Evolutionary conservation across 2,888 invertebrate species (phyloP).

Genomic region (Agonum fuliginosum): DNA sequence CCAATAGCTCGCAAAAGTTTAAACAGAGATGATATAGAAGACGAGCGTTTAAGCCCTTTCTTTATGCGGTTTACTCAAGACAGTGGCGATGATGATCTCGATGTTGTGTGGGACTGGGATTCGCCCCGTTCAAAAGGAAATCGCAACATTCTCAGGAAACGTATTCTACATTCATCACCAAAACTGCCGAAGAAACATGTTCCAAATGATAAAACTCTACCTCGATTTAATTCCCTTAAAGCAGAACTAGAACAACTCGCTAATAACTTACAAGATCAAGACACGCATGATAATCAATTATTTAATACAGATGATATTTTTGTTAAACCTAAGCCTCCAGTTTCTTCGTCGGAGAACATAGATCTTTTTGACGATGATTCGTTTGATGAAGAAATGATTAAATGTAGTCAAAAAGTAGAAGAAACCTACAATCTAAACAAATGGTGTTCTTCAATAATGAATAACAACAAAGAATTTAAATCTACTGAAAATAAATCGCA

Average conservation of each 20-base stretch:
- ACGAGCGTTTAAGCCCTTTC: constrained; percentile 66
- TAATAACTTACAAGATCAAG: constrained; percentile 41
- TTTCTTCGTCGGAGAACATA: not conserved
- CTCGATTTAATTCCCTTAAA: constrained; percentile 69
- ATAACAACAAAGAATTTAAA: constrained; percentile 17
- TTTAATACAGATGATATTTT: constrained; percentile 20
- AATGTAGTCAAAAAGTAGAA: constrained; percentile 69
- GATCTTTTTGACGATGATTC: constrained; percentile 69
- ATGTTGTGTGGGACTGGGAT: constrained; percentile 75
- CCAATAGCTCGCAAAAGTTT: constrained; percentile 15
- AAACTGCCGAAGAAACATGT: constrained; percentile 67
- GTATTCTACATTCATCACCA: constrained; percentile 65
- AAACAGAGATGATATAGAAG: constrained; percentile 24
- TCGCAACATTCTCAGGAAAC: constrained; percentile 59
- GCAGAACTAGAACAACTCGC: constrained; percentile 67
- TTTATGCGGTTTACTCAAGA: constrained; percentile 71
- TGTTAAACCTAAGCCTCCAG: constrained; percentile 34
- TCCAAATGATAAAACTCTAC: constrained; percentile 66
- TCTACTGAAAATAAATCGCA: not conserved
- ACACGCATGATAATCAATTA: constrained; percentile 22
- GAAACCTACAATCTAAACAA: constrained; percentile 61
- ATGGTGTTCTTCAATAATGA: constrained; percentile 35
- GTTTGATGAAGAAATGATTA: constrained; percentile 68
- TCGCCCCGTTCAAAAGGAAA: constrained; percentile 68
- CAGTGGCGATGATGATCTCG: constrained; percentile 68